phyloP scores from a whole-genome alignment of 2,113 vertebrate species.

The Tiliqua scincoides region DNA sequence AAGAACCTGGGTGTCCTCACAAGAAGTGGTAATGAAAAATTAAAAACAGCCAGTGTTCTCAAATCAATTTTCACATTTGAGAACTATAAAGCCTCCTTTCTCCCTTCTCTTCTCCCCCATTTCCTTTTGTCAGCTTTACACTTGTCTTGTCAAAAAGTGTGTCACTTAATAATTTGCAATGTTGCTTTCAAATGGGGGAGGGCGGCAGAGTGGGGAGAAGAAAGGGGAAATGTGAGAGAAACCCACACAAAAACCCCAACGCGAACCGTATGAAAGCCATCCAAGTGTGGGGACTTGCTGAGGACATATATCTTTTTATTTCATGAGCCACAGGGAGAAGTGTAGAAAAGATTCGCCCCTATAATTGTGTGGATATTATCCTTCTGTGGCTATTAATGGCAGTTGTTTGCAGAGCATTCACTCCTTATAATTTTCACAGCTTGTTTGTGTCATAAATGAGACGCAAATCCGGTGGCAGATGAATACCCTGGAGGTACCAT shows the following conservation, averaged over 20 bases:
- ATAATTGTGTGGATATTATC: slow-evolving; percentile 54
- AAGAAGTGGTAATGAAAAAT: slow-evolving; percentile 63
- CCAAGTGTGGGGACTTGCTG: slow-evolving; percentile 33
- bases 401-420: slow-evolving; percentile 37
- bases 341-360: slow-evolving; percentile 49
- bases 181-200: slow-evolving; percentile 45
- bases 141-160: slow-evolving; percentile 58
- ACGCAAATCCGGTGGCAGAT: slow-evolving; percentile 33
- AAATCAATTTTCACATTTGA: slow-evolving; percentile 76
- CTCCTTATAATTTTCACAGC: slow-evolving; percentile 45
- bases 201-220: neutral
- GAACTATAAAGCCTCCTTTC: slow-evolving; percentile 63
- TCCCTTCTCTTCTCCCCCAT: slow-evolving; percentile 40
- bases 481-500: neutral
- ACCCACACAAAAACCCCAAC: neutral
- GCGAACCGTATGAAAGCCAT: slow-evolving; percentile 29
- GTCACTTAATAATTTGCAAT: slow-evolving; percentile 44
- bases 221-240: slow-evolving; percentile 34
- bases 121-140: slow-evolving; percentile 52
- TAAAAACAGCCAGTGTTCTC: slow-evolving; percentile 72
- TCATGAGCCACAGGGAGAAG: slow-evolving; percentile 51
- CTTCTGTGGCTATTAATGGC: slow-evolving; percentile 47
- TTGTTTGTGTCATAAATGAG: slow-evolving; percentile 51
- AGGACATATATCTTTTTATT: slow-evolving; percentile 47
- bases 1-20: slow-evolving; percentile 63